Base-by-base conservation (phyloP, 30 jellyfish, hydroid and myxozoan genomes). In the Aurelia aurita complex sp. Pacific region DNA sequence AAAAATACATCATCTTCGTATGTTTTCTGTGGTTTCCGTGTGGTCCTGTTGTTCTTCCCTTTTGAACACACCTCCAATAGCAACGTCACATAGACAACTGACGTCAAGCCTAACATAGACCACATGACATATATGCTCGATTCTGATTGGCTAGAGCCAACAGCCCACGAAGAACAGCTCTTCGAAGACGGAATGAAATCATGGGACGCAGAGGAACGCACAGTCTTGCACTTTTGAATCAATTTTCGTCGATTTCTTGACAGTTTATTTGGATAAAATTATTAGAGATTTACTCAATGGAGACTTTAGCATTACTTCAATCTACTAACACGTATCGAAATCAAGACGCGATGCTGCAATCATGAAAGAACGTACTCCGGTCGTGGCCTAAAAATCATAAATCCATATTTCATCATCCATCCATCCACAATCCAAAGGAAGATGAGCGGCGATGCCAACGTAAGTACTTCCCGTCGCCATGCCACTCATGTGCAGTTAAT, bases 401-500 rank as follows among this genome's bases (percentile, higher is more conserved):
- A 46, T 46, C 57, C 15, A 46, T 46, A 35, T 77, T 77, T 61
- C 87, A 32, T 77, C 77, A 77, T 73, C 77, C 87, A 23, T 13
- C 46, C 76, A 66, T 66, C 16, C 16, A 32, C 66, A 11, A 65
- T 65, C 73, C 17, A 79, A 15, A 12, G 35, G 81, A 71, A 68
- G 36, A 82, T 82, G 85, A 82, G 72, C 52, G 73, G 42, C 29
- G 82, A 72, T 40, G 53, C 91, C 10, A 76, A 60, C 9, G 84
- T 78, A 18, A 51, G 12, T 42, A 81, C 57, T 33, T 34, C 76
- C 65, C 85, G 80, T 65, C 91, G 91, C 51, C 91, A 82, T 53
- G 78, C 83, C 69, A 86, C 96, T 32, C 74, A 73, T 42, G 72
- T 86, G 12, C 96, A 94, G 18, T 91, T 94, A 67, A 62, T 94